phyloP scores from a whole-genome alignment of 2,888 invertebrate species.

The Xestia rhomboidea region DNA sequence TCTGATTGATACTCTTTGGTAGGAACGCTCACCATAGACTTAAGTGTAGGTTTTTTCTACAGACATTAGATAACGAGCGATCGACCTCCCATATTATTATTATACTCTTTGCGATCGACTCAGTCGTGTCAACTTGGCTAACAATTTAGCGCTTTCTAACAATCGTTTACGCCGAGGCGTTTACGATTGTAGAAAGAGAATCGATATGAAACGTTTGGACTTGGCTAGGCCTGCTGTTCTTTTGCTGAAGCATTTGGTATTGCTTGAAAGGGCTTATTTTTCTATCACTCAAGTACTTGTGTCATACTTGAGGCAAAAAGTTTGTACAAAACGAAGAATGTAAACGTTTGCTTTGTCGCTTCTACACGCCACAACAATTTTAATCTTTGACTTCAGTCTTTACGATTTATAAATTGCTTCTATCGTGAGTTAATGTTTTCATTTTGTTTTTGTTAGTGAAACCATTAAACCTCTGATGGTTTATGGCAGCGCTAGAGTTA shows the following conservation, averaged over 20 bases:
- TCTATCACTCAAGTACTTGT: neutral
- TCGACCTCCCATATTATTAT: no score
- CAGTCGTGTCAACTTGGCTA: no score
- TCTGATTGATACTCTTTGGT: no score
- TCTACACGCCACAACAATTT: slow-evolving; percentile 13
- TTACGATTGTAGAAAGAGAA: no score
- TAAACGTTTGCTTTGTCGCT: neutral
- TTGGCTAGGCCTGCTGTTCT: no score
- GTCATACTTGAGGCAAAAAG: neutral
- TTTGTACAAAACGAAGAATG: neutral
- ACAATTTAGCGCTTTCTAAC: no score
- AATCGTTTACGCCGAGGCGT: no score
- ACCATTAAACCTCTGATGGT: slow-evolving; percentile 55
- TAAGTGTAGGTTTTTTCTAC: no score
- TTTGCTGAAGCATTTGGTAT: neutral
- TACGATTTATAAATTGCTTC: slow-evolving; percentile 62
- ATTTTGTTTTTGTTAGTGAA: slow-evolving; percentile 61
- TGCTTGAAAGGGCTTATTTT: neutral
- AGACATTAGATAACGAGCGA: no score
- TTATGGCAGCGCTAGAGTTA: slow-evolving; percentile 43
- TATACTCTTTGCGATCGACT: no score
- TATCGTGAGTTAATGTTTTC: slow-evolving; percentile 62
- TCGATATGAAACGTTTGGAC: no score
- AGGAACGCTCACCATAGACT: no score
- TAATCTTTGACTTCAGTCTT: slow-evolving; percentile 48